Evolutionary conservation across 2,888 invertebrate species (phyloP).

Genomic region (Crioceris asparagi): DNA sequence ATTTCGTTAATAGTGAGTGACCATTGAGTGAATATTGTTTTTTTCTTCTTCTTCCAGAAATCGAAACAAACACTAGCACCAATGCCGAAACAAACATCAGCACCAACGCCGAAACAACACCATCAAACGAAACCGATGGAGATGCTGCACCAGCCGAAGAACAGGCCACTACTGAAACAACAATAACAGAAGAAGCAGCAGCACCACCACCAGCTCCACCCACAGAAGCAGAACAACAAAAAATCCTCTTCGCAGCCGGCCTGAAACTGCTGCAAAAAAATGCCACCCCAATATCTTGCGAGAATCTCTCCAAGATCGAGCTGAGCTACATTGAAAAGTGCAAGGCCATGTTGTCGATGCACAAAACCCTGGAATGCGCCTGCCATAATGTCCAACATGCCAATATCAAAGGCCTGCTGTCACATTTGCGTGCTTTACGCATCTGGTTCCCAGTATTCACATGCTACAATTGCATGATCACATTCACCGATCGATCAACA

Average conservation of each 20-base stretch:
- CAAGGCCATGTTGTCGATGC: constrained; percentile 33
- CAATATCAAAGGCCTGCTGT: constrained; percentile 29
- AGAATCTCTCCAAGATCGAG: constrained; percentile 31
- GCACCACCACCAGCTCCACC: neutral
- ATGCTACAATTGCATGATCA: constrained; percentile 51
- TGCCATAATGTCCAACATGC: constrained; percentile 32
- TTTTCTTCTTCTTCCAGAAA: no score
- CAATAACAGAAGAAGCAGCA: neutral
- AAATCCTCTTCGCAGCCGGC: constrained; percentile 35
- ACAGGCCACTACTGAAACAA: neutral
- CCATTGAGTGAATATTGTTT: no score
- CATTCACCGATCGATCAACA: constrained; percentile 38
- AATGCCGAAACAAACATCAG: neutral
- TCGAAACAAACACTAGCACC: neutral
- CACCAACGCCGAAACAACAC: neutral
- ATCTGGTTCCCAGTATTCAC: constrained; percentile 48
- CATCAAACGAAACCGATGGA: neutral
- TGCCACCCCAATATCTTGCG: constrained; percentile 24
- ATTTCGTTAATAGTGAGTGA: no score
- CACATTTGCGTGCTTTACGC: constrained; percentile 31
- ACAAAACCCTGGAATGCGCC: constrained; percentile 29
- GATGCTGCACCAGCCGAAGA: neutral
- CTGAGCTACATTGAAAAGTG: constrained; percentile 33
- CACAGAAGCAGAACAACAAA: constrained; percentile 24
- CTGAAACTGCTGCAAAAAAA: constrained; percentile 29